Conservation (phyloP, 2,888 invertebrate species). For the Erebia epiphron region DNA sequence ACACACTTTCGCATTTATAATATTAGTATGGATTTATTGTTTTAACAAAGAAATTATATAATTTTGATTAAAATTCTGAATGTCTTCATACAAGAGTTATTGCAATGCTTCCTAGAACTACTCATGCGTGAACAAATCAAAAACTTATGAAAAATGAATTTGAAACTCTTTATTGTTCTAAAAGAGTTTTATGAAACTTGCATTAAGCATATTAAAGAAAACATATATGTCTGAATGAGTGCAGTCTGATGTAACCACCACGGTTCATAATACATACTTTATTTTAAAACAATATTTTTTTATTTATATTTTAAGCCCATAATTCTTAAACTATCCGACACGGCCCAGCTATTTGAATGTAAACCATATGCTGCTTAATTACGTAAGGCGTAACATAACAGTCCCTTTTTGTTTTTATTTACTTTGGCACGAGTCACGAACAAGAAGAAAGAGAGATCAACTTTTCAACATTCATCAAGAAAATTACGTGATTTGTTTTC, state of each 20-base stretch:
- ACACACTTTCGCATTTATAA: too few species aligned
- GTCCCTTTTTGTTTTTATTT: constrained; percentile 52
- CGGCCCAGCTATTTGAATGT: constrained; percentile 41
- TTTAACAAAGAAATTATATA: background rate
- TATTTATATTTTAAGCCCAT: constrained; percentile 26
- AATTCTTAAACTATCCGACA: constrained; percentile 33
- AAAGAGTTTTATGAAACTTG: background rate
- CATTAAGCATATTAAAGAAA: background rate
- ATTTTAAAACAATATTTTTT: background rate
- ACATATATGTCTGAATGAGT: too few species aligned
- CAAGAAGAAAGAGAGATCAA: constrained; percentile 39
- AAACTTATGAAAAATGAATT: background rate
- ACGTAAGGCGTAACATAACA: constrained; percentile 48
- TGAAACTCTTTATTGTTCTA: background rate
- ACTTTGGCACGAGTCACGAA: constrained; percentile 49
- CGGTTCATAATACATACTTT: too few species aligned
- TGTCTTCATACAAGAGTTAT: background rate
- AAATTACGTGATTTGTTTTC: constrained; percentile 32
- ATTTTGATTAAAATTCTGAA: background rate
- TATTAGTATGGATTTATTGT: too few species aligned
- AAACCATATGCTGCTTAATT: constrained; percentile 51
- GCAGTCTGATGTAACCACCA: too few species aligned
- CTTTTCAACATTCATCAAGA: constrained; percentile 42
- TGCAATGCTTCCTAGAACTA: background rate
- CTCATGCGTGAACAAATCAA: background rate